phyloP scores from a whole-genome alignment of 2,797 vertebrate species.

The Pseudomugil gertrudae region DNA sequence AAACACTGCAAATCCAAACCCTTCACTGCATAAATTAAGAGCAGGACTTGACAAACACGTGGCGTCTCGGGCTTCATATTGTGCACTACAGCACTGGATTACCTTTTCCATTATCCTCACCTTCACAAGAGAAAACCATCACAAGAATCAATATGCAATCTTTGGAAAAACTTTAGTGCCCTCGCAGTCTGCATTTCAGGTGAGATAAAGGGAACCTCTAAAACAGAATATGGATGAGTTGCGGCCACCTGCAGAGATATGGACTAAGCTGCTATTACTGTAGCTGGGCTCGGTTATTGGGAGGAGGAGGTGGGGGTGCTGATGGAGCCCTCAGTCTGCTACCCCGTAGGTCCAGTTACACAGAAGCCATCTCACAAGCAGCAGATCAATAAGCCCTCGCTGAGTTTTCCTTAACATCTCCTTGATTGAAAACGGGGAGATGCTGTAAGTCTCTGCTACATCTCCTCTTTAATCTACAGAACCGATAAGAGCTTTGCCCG shows the following conservation, averaged over 20 bases:
- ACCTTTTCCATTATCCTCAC: background rate
- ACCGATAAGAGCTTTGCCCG: conserved; percentile 24
- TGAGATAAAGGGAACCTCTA: background rate
- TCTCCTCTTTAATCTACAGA: conserved; percentile 33
- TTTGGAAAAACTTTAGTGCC: background rate
- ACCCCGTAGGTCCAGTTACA: conserved; percentile 21
- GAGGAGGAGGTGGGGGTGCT: conserved; percentile 19
- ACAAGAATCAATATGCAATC: conserved; percentile 8
- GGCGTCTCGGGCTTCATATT: background rate
- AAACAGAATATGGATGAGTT: background rate
- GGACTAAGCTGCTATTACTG: conserved; percentile 36
- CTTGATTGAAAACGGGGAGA: conserved; percentile 31
- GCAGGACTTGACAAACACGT: background rate
- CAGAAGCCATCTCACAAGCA: conserved; percentile 11
- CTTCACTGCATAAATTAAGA: no score
- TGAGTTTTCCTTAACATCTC: conserved; percentile 5
- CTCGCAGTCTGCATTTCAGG: conserved; percentile 16
- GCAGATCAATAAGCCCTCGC: conserved; percentile 43
- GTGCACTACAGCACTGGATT: background rate
- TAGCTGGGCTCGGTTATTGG: background rate
- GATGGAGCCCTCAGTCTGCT: conserved; percentile 31
- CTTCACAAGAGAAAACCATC: conserved; percentile 4
- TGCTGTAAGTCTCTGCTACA: conserved; percentile 21
- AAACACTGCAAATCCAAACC: no score
- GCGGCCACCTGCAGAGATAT: conserved; percentile 30